Conservation (phyloP, 2,888 invertebrate genomes). For the Philereme transversata region DNA sequence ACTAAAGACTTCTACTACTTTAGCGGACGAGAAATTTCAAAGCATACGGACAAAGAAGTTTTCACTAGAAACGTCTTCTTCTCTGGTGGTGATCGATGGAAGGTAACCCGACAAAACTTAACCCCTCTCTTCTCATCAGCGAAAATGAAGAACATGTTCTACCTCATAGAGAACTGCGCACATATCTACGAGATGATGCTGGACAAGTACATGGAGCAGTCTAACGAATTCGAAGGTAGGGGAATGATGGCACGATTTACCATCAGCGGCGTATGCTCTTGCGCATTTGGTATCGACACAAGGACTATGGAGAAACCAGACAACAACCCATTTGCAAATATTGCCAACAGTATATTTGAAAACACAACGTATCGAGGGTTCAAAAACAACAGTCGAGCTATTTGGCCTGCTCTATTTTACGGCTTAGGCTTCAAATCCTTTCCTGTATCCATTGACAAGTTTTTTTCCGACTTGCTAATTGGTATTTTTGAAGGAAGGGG, state of each 20-base stretch:
- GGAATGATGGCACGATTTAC: conserved; percentile 53
- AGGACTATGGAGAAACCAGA: conserved; percentile 48
- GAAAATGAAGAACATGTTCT: conserved; percentile 71
- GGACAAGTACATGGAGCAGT: conserved; percentile 39
- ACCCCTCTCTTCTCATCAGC: conserved; percentile 63
- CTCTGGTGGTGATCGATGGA: conserved; percentile 63
- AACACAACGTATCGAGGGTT: conserved; percentile 43
- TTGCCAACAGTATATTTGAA: conserved; percentile 53
- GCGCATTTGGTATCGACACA: conserved; percentile 63
- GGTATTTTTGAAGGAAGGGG: conserved; percentile 51
- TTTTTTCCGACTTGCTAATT: conserved; percentile 49
- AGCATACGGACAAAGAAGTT: conserved; percentile 51
- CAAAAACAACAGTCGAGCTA: conserved; percentile 44
- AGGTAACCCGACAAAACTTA: conserved; percentile 60
- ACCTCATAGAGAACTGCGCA: conserved; percentile 55
- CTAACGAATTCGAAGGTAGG: conserved; percentile 46
- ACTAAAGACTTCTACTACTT: conserved; percentile 67
- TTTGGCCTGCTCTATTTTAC: conserved; percentile 64
- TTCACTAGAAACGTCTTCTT: conserved; percentile 55
- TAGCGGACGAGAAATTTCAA: conserved; percentile 56
- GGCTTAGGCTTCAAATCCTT: conserved; percentile 48
- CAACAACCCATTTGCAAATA: conserved; percentile 49
- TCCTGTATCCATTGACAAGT: conserved; percentile 44
- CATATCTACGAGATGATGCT: conserved; percentile 52
- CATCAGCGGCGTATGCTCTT: conserved; percentile 61